phyloP scores from a whole-genome alignment of 2,113 vertebrate species.

The Stigmatopora nigra region DNA sequence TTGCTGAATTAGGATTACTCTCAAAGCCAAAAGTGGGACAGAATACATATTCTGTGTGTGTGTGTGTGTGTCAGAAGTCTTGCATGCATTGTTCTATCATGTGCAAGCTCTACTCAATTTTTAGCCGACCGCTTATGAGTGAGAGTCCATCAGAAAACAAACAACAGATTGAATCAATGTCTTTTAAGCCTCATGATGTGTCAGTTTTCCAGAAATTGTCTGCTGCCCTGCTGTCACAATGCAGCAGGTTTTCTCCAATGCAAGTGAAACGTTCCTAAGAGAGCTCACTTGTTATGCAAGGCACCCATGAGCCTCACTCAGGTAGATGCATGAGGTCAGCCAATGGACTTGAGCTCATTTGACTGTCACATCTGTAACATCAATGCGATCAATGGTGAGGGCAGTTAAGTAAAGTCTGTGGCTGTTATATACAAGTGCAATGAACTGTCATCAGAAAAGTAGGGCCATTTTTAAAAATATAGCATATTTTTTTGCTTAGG shows the following conservation, averaged over 20 bases:
- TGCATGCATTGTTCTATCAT: not conserved
- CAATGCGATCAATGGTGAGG: not conserved
- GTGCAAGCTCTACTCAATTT: constrained; percentile 12
- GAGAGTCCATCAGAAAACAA: constrained; percentile 1
- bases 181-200: not conserved
- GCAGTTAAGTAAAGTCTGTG: constrained; percentile 2
- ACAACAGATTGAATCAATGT: not conserved
- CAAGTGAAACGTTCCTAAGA: constrained; percentile 17
- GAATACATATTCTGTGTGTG: not conserved
- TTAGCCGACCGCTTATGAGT: constrained; percentile 21
- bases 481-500: no score
- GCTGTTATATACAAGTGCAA: not conserved
- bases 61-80: not conserved
- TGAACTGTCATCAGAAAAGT: no score
- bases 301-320: constrained; percentile 34
- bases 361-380: constrained; percentile 34
- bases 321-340: constrained; percentile 15
- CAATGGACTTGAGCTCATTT: constrained; percentile 38
- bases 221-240: constrained; percentile 1
- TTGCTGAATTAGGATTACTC: constrained; percentile 6
- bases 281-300: constrained; percentile 34
- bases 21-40: constrained; percentile 3
- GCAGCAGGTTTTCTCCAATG: not conserved
- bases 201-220: not conserved
- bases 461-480: no score